Evolutionary conservation across 1,140 invertebrate species (phyloP), one percentile per base, ranked within the genome.

Genomic region (Bombus consobrinus): DNA sequence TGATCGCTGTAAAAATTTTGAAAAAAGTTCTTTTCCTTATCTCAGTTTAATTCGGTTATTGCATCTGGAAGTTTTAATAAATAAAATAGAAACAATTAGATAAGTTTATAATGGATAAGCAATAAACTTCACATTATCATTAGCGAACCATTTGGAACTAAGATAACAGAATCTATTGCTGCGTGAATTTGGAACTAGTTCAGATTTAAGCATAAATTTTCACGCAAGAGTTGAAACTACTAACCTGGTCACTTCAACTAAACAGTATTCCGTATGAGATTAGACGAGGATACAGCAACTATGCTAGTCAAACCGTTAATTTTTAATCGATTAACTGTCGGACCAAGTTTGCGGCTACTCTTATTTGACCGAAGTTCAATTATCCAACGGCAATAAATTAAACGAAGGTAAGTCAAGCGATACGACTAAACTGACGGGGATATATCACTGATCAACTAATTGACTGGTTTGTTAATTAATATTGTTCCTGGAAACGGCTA

Each of bases 171-270:
- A 80, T 4, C 57, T 71, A 69, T 28, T 39, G 43, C 78, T n/a
- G 43, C 25, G 22, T 80, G n/a, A 80, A 69, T 43, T 69, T 39
- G 43, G 4, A 80, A 37, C 69, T 80, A 71, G 64, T 32, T 57
- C 43, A n/a, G 34, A 71, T 53, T 32, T 64, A 22, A 25, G 10
- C 43, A 80, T 80, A 80, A 80, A 80, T 80, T 80, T 80, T 47
- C 41, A 39, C 4, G 66, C 39, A 68, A 69, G 66, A 53, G 53
- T 13, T n/a, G 43, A n/a, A 80, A 39, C 66, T 71, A 9, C 6
- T 22, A 22, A 12, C 28, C 22, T n/a, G 32, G 64, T 39, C 37
- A 22, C 12, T 71, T 57, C 39, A 39, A 71, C 64, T 57, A 22
- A 32, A 39, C 34, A 8, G 25, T n/a, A 80, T n/a, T 39, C 13